phyloP scores from a whole-genome alignment of 2,113 vertebrate species.

The Menura novaehollandiae region DNA sequence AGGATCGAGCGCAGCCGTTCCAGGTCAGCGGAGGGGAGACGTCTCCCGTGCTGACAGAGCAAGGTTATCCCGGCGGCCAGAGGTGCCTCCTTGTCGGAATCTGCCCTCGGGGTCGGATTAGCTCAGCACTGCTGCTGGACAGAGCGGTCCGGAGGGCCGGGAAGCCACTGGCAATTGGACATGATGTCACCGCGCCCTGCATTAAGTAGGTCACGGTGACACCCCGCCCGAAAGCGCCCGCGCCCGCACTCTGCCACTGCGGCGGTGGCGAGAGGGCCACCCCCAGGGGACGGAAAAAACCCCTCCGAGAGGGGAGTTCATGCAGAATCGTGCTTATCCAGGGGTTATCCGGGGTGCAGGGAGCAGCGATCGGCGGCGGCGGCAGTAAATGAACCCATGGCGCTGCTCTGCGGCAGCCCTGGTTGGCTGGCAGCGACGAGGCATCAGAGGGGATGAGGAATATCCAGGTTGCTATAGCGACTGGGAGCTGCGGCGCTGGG shows the following conservation, averaged over 20 bases:
- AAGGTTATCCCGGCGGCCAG: neutral
- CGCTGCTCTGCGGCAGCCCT: neutral
- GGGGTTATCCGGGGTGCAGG: neutral
- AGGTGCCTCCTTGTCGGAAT: accelerated
- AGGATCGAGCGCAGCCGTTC: neutral
- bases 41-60: neutral
- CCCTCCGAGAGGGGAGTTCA: neutral
- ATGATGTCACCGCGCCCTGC: neutral
- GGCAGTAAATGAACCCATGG: neutral
- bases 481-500: constrained; percentile 5
- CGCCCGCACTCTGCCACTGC: neutral
- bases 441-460: constrained; percentile 81
- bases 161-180: neutral
- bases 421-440: constrained; percentile 27
- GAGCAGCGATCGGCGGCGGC: neutral
- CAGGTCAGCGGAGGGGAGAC: neutral
- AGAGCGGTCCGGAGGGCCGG: neutral
- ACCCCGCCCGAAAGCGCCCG: neutral
- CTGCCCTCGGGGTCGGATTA: neutral
- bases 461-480: constrained; percentile 80
- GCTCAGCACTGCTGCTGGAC: neutral
- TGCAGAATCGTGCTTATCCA: accelerated
- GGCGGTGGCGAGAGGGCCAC: accelerated
- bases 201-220: constrained; percentile 8
- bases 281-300: neutral